Conservation (phyloP, 2,888 invertebrate species). For the Mellilla xanthometata region DNA sequence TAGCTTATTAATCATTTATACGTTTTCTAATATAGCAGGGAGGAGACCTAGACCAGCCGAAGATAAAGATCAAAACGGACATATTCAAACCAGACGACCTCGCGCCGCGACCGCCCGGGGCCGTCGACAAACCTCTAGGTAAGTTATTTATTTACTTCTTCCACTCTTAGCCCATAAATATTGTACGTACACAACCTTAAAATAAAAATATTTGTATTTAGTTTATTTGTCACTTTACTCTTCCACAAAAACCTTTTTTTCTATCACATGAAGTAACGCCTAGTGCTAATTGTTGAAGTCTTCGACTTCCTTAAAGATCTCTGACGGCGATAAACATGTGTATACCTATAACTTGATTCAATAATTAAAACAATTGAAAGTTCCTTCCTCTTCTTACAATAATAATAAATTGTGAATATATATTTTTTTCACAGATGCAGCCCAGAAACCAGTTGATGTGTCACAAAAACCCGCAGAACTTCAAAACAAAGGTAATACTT, state of each 20-base stretch:
- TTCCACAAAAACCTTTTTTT: no score
- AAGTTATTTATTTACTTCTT: constrained; percentile 17
- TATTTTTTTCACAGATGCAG: constrained; percentile 46
- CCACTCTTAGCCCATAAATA: no score
- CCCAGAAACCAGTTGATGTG: constrained; percentile 50
- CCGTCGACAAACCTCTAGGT: constrained; percentile 60
- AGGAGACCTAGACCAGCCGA: constrained; percentile 73
- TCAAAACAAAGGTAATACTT: constrained; percentile 49
- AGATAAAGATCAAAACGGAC: constrained; percentile 79
- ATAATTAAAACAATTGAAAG: no score
- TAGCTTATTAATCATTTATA: constrained; percentile 9
- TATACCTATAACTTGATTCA: no score
- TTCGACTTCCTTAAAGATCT: no score
- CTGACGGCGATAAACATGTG: no score
- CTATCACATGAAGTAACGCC: no score
- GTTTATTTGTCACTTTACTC: no score
- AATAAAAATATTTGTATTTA: no score
- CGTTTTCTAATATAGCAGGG: constrained; percentile 40
- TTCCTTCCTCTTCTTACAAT: no score
- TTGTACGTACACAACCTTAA: no score
- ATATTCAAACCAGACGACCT: constrained; percentile 77
- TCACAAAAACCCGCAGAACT: constrained; percentile 51
- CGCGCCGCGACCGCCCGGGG: constrained; percentile 50
- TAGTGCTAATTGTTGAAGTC: no score
- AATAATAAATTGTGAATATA: neutral